Percentiles rank a stretch among this genome's conserved stretches.
Evolutionary conservation across 2,888 invertebrate species (phyloP).

Genomic region (Chelonus formosanus): DNA sequence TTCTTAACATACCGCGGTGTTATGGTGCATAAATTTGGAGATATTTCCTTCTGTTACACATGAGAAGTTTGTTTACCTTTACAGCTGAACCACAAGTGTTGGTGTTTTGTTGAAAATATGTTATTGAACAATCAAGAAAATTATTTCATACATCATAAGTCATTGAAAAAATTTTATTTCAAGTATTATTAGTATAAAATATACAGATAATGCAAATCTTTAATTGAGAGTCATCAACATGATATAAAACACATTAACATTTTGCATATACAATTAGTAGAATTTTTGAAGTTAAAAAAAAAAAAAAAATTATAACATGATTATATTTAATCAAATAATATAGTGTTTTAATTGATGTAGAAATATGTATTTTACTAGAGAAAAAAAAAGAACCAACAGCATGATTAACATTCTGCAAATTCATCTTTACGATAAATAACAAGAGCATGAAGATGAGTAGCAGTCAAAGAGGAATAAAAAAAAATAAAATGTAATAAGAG

Average conservation of each 20-base stretch:
- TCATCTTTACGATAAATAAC: background rate
- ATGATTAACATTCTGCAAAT: slow-evolving; percentile 2
- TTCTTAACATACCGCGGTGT: background rate
- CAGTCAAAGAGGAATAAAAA: background rate
- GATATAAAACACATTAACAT: too few species aligned
- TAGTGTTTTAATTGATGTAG: background rate
- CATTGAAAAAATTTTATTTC: too few species aligned
- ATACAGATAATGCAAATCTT: background rate
- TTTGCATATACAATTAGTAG: background rate
- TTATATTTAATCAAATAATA: too few species aligned
- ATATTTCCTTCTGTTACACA: background rate
- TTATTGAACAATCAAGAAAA: too few species aligned
- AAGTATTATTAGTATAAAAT: slow-evolving; percentile 1
- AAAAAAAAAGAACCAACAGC: background rate
- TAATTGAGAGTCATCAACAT: too few species aligned
- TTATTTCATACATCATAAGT: too few species aligned
- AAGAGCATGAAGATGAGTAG: background rate
- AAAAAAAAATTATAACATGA: too few species aligned
- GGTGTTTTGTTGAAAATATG: too few species aligned
- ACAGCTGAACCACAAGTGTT: background rate
- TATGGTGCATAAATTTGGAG: background rate
- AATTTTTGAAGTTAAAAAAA: background rate
- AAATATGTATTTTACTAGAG: background rate
- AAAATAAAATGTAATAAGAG: background rate
- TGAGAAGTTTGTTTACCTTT: slow-evolving; percentile 6